Conservation (phyloP, 53 echinoderm and acorn worm genomes). For the Glandiceps talaboti region DNA sequence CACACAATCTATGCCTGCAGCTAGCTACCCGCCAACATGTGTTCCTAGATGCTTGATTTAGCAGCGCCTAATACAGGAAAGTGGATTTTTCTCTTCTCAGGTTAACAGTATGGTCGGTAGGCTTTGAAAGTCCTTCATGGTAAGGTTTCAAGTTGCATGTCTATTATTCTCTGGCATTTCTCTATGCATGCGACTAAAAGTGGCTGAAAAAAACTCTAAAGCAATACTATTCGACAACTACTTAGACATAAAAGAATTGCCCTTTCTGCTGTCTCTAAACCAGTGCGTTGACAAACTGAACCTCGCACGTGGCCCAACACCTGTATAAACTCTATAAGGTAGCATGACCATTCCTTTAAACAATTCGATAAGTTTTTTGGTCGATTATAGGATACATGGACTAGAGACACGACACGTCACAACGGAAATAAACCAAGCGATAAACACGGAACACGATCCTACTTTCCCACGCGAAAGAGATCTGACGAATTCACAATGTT, state of each 20-base stretch:
- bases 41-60: not conserved
- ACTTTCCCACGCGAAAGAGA: not conserved
- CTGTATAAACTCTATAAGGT: not conserved
- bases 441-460: not conserved
- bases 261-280: not conserved
- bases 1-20: not conserved
- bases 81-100: not conserved
- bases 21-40: not conserved
- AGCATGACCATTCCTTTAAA: not conserved
- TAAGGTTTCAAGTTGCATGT: not conserved
- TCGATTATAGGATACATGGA: not conserved
- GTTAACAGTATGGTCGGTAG: not conserved
- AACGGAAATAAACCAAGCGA: not conserved
- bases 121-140: not conserved
- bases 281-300: not conserved
- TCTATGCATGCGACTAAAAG: not conserved
- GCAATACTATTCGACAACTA: not conserved
- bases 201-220: not conserved
- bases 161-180: not conserved
- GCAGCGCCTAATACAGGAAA: not conserved
- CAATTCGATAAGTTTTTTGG: not conserved
- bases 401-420: not conserved
- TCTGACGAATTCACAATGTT: not conserved
- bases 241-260: not conserved
- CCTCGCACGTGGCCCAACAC: not conserved